Evolutionary conservation across 2,113 vertebrate species (phyloP).

Genomic region (Mirza zaza): DNA sequence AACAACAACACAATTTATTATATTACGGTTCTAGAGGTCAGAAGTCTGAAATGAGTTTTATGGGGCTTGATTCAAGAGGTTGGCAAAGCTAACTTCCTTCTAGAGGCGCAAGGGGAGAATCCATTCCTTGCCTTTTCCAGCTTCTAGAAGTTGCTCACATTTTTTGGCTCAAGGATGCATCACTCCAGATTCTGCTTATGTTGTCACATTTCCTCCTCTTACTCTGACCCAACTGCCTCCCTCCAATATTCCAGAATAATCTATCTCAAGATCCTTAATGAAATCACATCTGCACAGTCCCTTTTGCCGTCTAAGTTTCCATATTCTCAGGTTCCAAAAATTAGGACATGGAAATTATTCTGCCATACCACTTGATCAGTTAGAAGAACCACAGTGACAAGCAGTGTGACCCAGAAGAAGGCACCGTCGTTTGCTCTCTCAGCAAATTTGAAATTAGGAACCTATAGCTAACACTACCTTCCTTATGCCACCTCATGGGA

Average conservation of each 20-base stretch:
- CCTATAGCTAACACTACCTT: neutral
- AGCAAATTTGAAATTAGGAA: neutral
- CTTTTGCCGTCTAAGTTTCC: neutral
- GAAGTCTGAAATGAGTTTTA: neutral
- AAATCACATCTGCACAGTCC: neutral
- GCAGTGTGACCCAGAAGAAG: neutral
- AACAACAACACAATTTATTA: neutral
- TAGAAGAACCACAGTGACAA: neutral
- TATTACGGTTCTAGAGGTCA: neutral
- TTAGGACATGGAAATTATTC: neutral
- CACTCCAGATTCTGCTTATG: neutral
- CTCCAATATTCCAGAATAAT: neutral
- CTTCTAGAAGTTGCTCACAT: neutral
- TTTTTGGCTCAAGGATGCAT: neutral
- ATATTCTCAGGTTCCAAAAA: neutral
- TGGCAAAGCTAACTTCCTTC: neutral
- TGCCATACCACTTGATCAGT: neutral
- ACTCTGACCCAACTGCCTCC: neutral
- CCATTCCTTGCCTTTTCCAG: neutral
- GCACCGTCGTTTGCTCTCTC: neutral
- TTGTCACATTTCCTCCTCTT: neutral
- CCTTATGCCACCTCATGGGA: accelerated
- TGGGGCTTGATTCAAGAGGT: neutral
- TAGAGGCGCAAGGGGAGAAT: neutral
- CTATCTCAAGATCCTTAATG: neutral